These are phyloP conservation scores for Narcine bancroftii DNA, from an alignment of 2,113 vertebrate genomes.

Conservation along the genomic window DNA sequence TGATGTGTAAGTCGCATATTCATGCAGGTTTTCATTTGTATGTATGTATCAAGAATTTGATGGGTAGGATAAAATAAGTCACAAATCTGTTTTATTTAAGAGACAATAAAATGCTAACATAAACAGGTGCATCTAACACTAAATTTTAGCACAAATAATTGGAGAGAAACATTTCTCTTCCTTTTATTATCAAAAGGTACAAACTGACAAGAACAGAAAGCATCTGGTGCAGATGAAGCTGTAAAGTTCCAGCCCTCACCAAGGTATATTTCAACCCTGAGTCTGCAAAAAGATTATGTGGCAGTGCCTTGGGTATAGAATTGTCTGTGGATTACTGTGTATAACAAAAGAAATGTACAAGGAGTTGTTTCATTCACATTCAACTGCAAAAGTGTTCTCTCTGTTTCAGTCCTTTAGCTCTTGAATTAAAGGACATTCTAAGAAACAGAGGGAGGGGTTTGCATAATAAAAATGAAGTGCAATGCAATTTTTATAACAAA, in stretches of 20 bases:
- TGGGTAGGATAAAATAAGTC: background rate
- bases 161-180: background rate
- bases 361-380: background rate
- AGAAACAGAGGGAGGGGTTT: background rate
- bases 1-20: background rate
- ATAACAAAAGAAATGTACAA: background rate
- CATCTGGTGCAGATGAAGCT: background rate
- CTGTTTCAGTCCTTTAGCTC: background rate
- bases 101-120: background rate
- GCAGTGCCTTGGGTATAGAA: background rate
- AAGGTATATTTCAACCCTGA: background rate
- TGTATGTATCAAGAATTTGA: background rate
- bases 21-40: background rate
- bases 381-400: background rate
- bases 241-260: background rate
- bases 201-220: background rate
- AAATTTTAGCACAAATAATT: background rate
- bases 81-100: conserved; percentile 2
- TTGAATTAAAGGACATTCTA: background rate
- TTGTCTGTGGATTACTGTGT: background rate
- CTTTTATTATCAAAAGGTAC: background rate
- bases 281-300: background rate
- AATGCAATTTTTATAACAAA: background rate
- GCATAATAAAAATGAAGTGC: background rate
- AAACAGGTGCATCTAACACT: background rate